Evolutionary conservation across 2,797 vertebrate genomes (phyloP), one percentile per base, ranked within the genome.

Genomic region (Pachyuromys duprasi): DNA sequence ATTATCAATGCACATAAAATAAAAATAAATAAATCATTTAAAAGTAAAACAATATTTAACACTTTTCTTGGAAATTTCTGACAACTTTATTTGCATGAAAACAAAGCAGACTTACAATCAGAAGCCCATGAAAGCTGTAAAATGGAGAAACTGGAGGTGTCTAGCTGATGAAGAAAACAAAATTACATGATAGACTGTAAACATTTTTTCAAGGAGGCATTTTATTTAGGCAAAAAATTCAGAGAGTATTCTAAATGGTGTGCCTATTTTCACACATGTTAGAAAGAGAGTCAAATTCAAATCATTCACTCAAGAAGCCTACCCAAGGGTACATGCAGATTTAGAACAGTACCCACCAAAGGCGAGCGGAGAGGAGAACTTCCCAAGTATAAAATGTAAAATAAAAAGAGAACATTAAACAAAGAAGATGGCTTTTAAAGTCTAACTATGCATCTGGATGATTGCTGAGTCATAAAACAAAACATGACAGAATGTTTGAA

Each of bases 51-150:
- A n/a, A 57, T 1, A 86, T 78, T 36, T 79, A 17, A 90, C 57
- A 1, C 2, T 57, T 57, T 90, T 62, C 36, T 95, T 91, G 5
- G 76, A 93, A 45, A 24, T 60, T 81, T 79, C 81, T 91, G 1
- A n/a, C 33, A 86, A n/a, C 2, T 67, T 49, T 36, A 39, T 45
- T 67, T 82, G 33, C 84, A 11, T 69, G 17, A 69, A 57, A 93
- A n/a, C n/a, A 82, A 81, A 96, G 81, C 57, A 60, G 22, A 92
- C 83, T 92, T 90, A 49, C 70, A 94, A 57, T 60, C 45, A 80
- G 86, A 72, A 86, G 17, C 36, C 49, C 28, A 86, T 6, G 3
- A 65, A 92, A 90, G 65, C 20, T 91, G 2, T 81, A 9, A 28
- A 82, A 63, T 81, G 22, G 72, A 87, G 24, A 91, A 95, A 83